Percentiles rank a stretch among this genome's conserved stretches.
These are phyloP conservation scores for Notolabrus celidotus DNA, from an alignment of 2,797 vertebrate species.

Conservation along the genomic window DNA sequence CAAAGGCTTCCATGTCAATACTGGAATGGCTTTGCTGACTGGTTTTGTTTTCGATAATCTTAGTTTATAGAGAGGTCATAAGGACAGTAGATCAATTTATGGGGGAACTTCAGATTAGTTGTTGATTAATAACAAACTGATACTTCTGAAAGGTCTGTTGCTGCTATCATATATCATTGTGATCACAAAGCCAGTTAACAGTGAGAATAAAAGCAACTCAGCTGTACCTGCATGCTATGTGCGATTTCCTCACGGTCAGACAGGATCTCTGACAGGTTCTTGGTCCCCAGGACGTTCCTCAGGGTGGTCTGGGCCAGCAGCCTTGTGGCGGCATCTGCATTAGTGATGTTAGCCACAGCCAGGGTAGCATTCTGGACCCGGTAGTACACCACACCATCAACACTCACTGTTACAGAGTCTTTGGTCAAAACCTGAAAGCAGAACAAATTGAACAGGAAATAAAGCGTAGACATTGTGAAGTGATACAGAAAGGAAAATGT, in stretches of 20 bases:
- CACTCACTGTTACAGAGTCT: conserved; percentile 94
- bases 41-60: no score
- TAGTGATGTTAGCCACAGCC: conserved; percentile 96
- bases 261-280: conserved; percentile 95
- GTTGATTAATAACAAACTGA: no score
- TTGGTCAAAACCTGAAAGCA: conserved; percentile 92
- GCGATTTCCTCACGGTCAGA: conserved; percentile 97
- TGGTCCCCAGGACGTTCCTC: conserved; percentile 96
- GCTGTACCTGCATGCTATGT: conserved; percentile 94
- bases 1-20: no score
- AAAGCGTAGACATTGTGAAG: neutral
- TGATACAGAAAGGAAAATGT: neutral
- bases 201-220: neutral
- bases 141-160: no score
- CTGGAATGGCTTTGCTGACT: no score
- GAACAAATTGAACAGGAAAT: conserved; percentile 7
- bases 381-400: conserved; percentile 97
- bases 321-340: conserved; percentile 93
- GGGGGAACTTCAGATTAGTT: no score
- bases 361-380: conserved; percentile 94
- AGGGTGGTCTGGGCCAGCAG: conserved; percentile 95
- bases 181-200: no score
- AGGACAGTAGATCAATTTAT: no score
- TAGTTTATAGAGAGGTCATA: no score
- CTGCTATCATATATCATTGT: no score